A percentile compares a stretch with the other conserved stretches of the same genome.
phyloP scores from a whole-genome alignment of 92 coral and sea anemone species.

The Anthopleura xanthogrammica region DNA sequence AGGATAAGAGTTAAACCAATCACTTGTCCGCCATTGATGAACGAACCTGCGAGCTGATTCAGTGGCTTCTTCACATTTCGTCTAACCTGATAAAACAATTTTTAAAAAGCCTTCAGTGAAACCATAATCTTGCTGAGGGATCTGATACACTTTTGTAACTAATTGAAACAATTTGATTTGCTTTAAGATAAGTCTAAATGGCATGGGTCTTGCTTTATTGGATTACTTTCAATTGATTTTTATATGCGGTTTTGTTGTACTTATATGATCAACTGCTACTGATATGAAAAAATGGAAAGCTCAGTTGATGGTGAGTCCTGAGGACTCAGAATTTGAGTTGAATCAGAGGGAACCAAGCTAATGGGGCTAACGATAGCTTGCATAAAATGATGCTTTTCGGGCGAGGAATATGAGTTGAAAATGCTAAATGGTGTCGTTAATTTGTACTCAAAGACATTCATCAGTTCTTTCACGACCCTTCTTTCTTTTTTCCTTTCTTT shows the following conservation, averaged over 20 bases:
- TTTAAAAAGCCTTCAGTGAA: not conserved
- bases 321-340: too few relatives aligned
- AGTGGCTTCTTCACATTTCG: conserved; percentile 71
- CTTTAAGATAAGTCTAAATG: not conserved
- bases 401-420: too few relatives aligned
- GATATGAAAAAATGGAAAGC: not conserved
- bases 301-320: too few relatives aligned
- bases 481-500: too few relatives aligned
- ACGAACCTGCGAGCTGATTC: conserved; percentile 72
- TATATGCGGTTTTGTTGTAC: not conserved
- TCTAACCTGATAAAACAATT: conserved; percentile 23
- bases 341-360: too few relatives aligned
- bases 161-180: not conserved
- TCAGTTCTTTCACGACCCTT: too few relatives aligned
- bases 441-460: too few relatives aligned
- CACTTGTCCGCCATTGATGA: conserved; percentile 86
- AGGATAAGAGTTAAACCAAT: conserved; percentile 82
- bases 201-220: not conserved
- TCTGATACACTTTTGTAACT: not conserved
- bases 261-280: not conserved
- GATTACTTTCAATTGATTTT: not conserved
- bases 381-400: too few relatives aligned
- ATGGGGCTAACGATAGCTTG: too few relatives aligned
- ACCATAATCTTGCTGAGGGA: not conserved
- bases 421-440: too few relatives aligned